Evolutionary conservation across 2,888 invertebrate species (phyloP), one percentile per base, ranked within the genome.

Genomic region (Oxytorus armatus): DNA sequence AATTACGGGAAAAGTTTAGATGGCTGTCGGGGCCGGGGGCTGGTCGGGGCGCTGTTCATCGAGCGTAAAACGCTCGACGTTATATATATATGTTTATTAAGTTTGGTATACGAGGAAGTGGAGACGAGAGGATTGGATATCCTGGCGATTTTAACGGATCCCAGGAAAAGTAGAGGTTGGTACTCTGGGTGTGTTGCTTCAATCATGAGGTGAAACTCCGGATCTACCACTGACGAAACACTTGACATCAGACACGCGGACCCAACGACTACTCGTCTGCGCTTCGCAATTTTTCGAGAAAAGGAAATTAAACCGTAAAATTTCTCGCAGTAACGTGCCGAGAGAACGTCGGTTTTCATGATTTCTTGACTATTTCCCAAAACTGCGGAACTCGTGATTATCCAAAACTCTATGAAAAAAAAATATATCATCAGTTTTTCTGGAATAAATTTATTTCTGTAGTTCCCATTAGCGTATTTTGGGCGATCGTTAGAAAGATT

Each of bases 1-100:
- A 90, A 90, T 90, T 90, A 89, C 87, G 86, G 86, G 86, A 88
- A 90, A 90, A 89, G 89, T 89, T 90, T 89, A 88, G 89, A 89
- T 88, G 88, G 89, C 89, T 88, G 86, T 86, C 85, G 86, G 29
- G 84, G 86, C 85, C 85, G 86, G 29, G 84, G n/a, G n/a, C n/a
- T n/a, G n/a, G n/a, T n/a, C n/a, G n/a, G n/a, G 83, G 85, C 84
- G 82, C 81, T 57, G 66, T 47, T 74, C 61, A 57, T 16, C 79
- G 83, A 83, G 81, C 83, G 83, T 83, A 72, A 77, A 86, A 85
- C 78, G 82, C 49, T 69, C 83, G 83, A 82, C 79, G 61, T 57
- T 53, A 55, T 76, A 21, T 66, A 18, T 65, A 63, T 53, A 11
- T 10, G 42, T 63, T 39, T 21, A 63, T 44, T 39, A 59, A 63